These are phyloP conservation scores for Luehdorfia chinensis DNA, from an alignment of 1,140 invertebrate species.

Conservation along the genomic window DNA sequence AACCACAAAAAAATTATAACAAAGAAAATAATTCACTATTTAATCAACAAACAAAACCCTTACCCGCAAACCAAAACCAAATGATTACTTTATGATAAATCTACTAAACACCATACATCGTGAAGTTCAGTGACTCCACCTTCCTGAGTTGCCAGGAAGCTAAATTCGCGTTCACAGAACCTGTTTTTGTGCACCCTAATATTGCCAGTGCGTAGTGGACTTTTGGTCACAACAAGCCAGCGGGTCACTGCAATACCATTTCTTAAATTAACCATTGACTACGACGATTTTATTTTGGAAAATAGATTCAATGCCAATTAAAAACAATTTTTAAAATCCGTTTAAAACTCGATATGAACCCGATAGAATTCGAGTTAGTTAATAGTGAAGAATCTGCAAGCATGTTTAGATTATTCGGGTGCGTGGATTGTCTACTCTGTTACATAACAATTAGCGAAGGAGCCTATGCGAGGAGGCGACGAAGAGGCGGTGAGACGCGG, in stretches of 20 bases:
- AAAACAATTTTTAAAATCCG: conserved; percentile 1
- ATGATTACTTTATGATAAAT: conserved; percentile 60
- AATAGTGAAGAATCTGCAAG: conserved; percentile 12
- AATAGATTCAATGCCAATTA: conserved; percentile 1
- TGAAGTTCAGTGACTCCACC: conserved; percentile 69
- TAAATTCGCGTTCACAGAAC: conserved; percentile 64
- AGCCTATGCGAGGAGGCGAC: no score
- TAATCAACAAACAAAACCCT: conserved; percentile 3
- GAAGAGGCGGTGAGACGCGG: conserved; percentile 37
- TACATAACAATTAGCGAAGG: conserved; percentile 72
- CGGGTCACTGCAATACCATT: conserved; percentile 22
- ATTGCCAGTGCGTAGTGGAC: conserved; percentile 36
- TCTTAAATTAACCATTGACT: neutral
- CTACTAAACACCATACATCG: conserved; percentile 61
- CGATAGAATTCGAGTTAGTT: conserved; percentile 1
- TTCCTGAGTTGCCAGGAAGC: conserved; percentile 63
- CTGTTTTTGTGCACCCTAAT: conserved; percentile 65
- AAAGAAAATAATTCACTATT: no score
- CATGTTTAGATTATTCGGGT: conserved; percentile 46
- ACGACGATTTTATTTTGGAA: neutral
- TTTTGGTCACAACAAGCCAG: conserved; percentile 35
- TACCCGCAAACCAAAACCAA: conserved; percentile 3
- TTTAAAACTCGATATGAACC: neutral
- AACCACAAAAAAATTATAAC: no score
- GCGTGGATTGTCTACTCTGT: conserved; percentile 44